These are phyloP conservation scores for Lytechinus pictus DNA, from an alignment of 35 echinoderm and acorn worm species.

Conservation along the genomic window DNA sequence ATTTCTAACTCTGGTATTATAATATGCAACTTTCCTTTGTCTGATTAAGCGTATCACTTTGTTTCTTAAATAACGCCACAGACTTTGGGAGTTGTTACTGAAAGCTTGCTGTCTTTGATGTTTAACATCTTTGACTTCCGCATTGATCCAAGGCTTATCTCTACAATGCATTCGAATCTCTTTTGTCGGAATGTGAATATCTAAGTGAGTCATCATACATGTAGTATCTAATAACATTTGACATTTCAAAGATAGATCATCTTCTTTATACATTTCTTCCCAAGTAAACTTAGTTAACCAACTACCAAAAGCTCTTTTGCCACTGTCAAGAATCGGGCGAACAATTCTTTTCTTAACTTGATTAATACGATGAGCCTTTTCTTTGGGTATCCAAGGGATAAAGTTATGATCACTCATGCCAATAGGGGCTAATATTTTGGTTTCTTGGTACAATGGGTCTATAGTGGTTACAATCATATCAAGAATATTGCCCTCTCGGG, in stretches of 20 bases:
- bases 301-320: background rate
- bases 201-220: background rate
- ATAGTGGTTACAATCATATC: background rate
- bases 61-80: background rate
- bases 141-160: background rate
- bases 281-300: background rate
- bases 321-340: constrained; percentile 1
- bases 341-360: background rate
- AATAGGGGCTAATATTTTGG: background rate
- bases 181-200: background rate
- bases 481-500: background rate
- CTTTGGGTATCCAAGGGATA: background rate
- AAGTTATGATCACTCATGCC: background rate
- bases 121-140: background rate
- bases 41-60: background rate
- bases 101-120: background rate
- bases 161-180: background rate
- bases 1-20: background rate
- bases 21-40: background rate
- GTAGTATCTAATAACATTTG: background rate
- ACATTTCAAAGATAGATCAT: background rate
- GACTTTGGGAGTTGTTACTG: background rate
- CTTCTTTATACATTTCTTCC: background rate
- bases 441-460: background rate
- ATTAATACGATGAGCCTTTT: background rate